phyloP scores from a whole-genome alignment of 2,797 vertebrate genomes.

The Phylloscopus collybita region DNA sequence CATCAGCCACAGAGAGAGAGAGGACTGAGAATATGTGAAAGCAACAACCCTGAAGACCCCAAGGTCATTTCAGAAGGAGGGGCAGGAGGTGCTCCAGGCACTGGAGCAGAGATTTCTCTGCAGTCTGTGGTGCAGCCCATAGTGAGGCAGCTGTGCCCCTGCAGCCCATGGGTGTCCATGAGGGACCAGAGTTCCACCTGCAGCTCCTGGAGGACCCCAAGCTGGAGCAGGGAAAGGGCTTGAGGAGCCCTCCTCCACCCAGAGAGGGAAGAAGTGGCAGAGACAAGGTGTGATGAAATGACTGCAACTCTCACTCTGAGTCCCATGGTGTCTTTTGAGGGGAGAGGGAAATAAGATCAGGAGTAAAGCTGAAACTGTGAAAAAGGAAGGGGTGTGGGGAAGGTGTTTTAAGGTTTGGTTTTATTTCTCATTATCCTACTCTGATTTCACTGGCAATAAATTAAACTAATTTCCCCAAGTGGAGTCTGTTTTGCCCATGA shows the following conservation, averaged over 20 bases:
- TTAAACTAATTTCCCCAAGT: background rate
- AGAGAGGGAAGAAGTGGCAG: background rate
- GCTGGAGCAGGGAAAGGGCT: background rate
- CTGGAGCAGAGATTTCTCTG: background rate
- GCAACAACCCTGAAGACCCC: background rate
- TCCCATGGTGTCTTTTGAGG: background rate
- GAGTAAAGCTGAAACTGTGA: background rate
- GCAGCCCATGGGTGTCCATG: background rate
- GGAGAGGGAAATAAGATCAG: background rate
- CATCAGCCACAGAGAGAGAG: background rate
- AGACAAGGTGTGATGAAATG: background rate
- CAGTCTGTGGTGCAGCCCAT: background rate
- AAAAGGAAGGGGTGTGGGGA: background rate
- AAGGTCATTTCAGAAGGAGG: background rate
- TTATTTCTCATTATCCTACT: background rate
- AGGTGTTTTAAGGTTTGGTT: background rate
- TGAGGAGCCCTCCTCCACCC: background rate
- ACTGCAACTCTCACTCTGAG: background rate
- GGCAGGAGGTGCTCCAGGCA: rapidly evolving
- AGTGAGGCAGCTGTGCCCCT: background rate
- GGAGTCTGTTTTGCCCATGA: background rate
- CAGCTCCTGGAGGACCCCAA: background rate
- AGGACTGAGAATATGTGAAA: background rate
- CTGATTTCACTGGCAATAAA: background rate
- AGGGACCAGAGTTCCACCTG: background rate